phyloP scores from a whole-genome alignment of 2,888 invertebrate species.

The Alloscopus bannaensis region DNA sequence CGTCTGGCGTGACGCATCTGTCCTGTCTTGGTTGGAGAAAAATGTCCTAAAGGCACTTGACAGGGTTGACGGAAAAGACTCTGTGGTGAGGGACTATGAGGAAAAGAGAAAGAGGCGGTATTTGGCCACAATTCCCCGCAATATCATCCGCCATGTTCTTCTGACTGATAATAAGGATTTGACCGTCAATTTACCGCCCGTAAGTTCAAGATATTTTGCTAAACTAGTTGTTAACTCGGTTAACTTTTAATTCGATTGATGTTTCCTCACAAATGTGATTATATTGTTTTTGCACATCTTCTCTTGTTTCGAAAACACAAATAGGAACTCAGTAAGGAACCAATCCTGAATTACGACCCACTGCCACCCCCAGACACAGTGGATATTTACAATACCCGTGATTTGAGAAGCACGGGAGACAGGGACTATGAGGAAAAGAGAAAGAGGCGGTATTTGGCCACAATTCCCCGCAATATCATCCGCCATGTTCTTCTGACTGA shows the following conservation, averaged over 20 bases:
- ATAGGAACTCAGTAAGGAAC: constrained; percentile 78
- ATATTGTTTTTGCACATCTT: too few species aligned
- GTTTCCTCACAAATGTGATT: too few species aligned
- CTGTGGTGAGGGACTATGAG: constrained; percentile 80
- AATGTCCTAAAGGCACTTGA: constrained; percentile 82
- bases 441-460: constrained; percentile 80
- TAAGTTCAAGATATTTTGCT: too few species aligned
- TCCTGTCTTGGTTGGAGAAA: constrained; percentile 85
- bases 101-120: constrained; percentile 81
- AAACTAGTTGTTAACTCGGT: too few species aligned
- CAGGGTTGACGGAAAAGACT: constrained; percentile 81
- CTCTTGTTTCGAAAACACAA: too few species aligned
- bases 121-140: constrained; percentile 80
- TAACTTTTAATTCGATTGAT: too few species aligned
- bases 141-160: constrained; percentile 83
- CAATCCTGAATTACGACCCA: constrained; percentile 87
- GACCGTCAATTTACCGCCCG: constrained; percentile 79
- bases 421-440: constrained; percentile 81
- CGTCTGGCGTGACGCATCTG: constrained; percentile 86
- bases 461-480: constrained; percentile 81
- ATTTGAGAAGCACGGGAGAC: constrained; percentile 67
- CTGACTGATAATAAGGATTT: constrained; percentile 84
- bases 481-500: constrained; percentile 85
- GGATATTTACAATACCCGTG: constrained; percentile 81
- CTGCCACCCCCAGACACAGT: constrained; percentile 86